These are phyloP conservation scores for Archips crataeganus DNA, from an alignment of 2,888 invertebrate genomes.

Conservation along the genomic window DNA sequence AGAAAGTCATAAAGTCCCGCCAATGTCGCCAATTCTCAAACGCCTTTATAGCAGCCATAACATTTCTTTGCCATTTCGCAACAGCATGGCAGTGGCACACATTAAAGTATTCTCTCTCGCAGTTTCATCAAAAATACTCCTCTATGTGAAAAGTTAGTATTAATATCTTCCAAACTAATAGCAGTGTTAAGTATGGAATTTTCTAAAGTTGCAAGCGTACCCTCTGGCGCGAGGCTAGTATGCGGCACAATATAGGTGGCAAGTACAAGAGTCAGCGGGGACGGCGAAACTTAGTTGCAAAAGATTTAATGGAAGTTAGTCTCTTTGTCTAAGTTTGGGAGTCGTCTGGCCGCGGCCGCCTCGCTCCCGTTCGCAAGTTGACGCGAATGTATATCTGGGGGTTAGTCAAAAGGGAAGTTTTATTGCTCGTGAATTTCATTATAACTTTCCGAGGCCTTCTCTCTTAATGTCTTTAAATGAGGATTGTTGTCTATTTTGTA, in stretches of 20 bases:
- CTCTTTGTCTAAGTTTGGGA: conserved; percentile 82
- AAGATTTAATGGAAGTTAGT: conserved; percentile 85
- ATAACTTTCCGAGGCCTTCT: conserved; percentile 78
- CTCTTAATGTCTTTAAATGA: conserved; percentile 79
- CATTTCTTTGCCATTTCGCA: conserved; percentile 1
- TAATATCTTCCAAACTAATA: conserved; percentile 24
- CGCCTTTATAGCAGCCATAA: conserved; percentile 31
- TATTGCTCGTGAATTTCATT: conserved; percentile 86
- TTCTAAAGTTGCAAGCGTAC: conserved; percentile 29
- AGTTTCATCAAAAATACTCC: conserved; percentile 6
- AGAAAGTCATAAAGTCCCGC: conserved; percentile 21
- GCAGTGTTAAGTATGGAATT: conserved; percentile 30
- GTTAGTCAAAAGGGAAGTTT: conserved; percentile 84
- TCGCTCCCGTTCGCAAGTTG: conserved; percentile 73
- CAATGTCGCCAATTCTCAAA: conserved; percentile 18
- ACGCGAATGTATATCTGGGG: conserved; percentile 78
- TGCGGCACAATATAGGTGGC: conserved; percentile 33
- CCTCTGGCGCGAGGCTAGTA: conserved; percentile 28
- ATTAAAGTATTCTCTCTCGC: not conserved
- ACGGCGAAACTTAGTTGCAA: conserved; percentile 77
- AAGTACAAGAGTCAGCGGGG: conserved; percentile 49
- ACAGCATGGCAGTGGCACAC: not conserved
- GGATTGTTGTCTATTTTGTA: conserved; percentile 83
- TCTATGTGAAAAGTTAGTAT: conserved; percentile 18
- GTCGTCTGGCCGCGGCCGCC: conserved; percentile 69